Conservation (phyloP, 2,797 vertebrate genomes). For the Eulemur rubriventer region DNA sequence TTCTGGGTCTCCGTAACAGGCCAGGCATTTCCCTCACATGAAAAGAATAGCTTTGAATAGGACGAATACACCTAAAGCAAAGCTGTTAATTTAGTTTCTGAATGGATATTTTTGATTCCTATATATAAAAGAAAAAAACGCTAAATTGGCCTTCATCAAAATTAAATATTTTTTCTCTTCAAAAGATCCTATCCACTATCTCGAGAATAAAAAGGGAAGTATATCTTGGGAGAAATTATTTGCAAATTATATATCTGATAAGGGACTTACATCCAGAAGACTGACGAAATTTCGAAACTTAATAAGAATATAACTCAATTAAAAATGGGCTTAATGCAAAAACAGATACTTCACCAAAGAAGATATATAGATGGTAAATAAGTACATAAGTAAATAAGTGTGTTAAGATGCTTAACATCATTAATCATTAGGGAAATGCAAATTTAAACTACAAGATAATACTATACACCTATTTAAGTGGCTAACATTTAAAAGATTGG, state of each 20-base stretch:
- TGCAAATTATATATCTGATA: neutral
- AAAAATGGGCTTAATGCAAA: neutral
- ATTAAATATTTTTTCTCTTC: neutral
- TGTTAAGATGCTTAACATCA: neutral
- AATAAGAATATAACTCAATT: neutral
- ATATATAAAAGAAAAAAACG: neutral
- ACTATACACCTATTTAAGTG: neutral
- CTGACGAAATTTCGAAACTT: neutral
- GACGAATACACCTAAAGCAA: neutral
- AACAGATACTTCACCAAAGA: neutral
- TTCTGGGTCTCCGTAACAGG: neutral
- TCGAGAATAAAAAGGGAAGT: neutral
- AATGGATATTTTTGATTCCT: neutral
- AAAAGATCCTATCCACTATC: neutral
- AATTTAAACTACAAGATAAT: neutral
- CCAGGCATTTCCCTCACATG: neutral
- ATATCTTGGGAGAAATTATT: neutral
- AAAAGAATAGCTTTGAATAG: neutral
- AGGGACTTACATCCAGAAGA: neutral
- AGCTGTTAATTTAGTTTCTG: neutral
- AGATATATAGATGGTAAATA: neutral
- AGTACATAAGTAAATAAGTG: no score
- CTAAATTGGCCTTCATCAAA: neutral
- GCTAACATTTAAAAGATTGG: neutral
- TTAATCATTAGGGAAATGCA: neutral